Conservation (phyloP, 2,888 invertebrate species). For the Eristalinus sepulchralis region DNA sequence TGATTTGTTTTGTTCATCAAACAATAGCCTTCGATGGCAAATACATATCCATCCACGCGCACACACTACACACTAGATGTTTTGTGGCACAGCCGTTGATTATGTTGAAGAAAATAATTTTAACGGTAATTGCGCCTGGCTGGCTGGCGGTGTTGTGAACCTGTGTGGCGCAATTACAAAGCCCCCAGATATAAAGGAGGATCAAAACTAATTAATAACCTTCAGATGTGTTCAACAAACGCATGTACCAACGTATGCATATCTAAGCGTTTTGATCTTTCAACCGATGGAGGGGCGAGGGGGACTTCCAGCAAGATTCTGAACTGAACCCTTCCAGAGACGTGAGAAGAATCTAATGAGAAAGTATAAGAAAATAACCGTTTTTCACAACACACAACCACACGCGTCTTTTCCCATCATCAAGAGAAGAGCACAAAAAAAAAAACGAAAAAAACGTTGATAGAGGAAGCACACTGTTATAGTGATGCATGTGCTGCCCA, state of each 20-base stretch:
- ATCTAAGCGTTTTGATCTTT: constrained; percentile 24
- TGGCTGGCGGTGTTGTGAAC: constrained; percentile 25
- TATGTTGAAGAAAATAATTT: constrained; percentile 30
- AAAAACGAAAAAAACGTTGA: not conserved
- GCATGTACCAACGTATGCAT: constrained; percentile 6
- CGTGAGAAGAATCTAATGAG: not conserved
- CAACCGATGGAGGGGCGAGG: constrained; percentile 15
- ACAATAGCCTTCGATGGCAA: not conserved
- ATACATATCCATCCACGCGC: not conserved
- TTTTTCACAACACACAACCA: constrained; percentile 30
- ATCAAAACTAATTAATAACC: constrained; percentile 61
- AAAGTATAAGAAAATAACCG: constrained; percentile 41
- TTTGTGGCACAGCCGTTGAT: constrained; percentile 19
- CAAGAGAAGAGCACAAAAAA: constrained; percentile 8
- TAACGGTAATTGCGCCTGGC: constrained; percentile 49
- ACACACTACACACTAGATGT: not conserved
- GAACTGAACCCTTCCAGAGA: constrained; percentile 28
- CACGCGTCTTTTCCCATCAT: not conserved
- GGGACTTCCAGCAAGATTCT: not conserved
- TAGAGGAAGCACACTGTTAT: not conserved
- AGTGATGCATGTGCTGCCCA: not conserved
- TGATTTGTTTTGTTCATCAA: not conserved
- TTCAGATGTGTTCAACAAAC: constrained; percentile 39
- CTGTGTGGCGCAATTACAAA: constrained; percentile 19
- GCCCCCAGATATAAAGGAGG: constrained; percentile 22